Percentiles rank a stretch among this genome's conserved stretches.
Conservation (phyloP, 2,113 vertebrate species). For the Ciconia boyciana region DNA sequence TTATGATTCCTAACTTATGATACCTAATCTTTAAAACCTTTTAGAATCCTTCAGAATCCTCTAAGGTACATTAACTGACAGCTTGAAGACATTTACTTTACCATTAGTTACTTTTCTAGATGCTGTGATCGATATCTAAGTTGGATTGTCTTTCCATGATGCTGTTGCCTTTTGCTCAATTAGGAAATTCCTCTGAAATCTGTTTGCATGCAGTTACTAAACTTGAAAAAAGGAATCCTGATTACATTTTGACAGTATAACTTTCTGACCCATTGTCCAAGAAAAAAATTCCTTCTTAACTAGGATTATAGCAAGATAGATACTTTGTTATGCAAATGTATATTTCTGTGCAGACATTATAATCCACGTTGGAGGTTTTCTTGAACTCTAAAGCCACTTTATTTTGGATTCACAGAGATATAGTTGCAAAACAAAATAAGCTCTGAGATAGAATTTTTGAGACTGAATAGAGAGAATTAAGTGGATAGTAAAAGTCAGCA, state of each 20-base stretch:
- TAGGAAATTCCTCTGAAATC: slow-evolving; percentile 10
- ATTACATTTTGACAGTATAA: neutral
- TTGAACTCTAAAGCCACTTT: slow-evolving; percentile 20
- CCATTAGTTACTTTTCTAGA: slow-evolving; percentile 2
- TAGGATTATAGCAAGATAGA: slow-evolving; percentile 3
- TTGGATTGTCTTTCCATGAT: neutral
- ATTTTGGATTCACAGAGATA: slow-evolving; percentile 17
- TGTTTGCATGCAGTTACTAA: neutral
- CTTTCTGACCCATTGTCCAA: neutral
- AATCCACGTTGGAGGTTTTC: neutral
- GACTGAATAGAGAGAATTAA: slow-evolving; percentile 9
- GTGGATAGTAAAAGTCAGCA: neutral
- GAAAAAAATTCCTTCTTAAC: neutral
- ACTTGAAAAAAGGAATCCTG: neutral
- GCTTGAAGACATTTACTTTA: neutral
- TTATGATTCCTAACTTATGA: neutral
- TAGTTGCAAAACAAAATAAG: slow-evolving; percentile 20
- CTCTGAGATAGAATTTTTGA: neutral
- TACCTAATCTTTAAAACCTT: slow-evolving; percentile 39
- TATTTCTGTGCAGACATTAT: neutral
- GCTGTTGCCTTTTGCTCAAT: neutral
- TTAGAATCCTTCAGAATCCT: neutral
- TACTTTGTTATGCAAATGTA: slow-evolving; percentile 38
- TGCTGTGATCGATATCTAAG: neutral
- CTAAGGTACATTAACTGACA: slow-evolving; percentile 9